Evolutionary conservation across 2,797 vertebrate genomes (phyloP), one percentile per base, ranked within the genome.

Genomic region (Menidia menidia): DNA sequence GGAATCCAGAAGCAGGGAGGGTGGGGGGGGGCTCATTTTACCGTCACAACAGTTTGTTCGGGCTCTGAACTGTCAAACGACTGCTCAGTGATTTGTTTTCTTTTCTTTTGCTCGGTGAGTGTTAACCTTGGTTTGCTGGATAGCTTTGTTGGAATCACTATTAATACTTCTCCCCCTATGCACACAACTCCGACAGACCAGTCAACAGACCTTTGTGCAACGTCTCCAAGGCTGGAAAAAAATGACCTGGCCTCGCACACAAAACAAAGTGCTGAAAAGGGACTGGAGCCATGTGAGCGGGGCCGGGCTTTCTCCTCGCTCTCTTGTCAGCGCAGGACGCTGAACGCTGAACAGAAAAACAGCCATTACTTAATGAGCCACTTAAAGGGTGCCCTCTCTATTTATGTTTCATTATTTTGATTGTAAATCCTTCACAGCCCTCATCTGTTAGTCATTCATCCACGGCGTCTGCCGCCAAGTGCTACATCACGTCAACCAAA

Each of bases 401-500:
- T 90, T 93, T 91, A 88, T 68, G 53, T 86, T 86, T 88, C 86
- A 91, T 93, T 89, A 89, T 89, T 90, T 90, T 87, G 85, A 88
- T 82, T 90, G 86, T 86, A 92, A 92, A 91, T 89, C 89, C 86
- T 83, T 84, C 81, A 73, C 81, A 70, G 73, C 71, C 72, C 68
- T 84, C 69, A 25, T 71, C 70, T 74, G 64, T 70, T 67, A 76
- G 68, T 85, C 70, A 69, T 80, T 79, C 64, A 80, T 32, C 71
- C 59, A 30, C 31, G 65, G 66, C 45, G 19, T 73, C 68, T 55
- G 33, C 9, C n/a, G 74, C 75, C 71, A 71, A 87, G 78, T 47
- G n/a, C 19, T 9, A 41, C 60, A 64, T 71, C 85, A 82, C 64
- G 79, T 75, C 61, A 71, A 77, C 71, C 61, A 43, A 71, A 85